A percentile compares a stretch with the other conserved stretches of the same genome.
These are phyloP conservation scores for Pogonophryne albipinna DNA, from an alignment of 2,797 vertebrate genomes.

Conservation along the genomic window DNA sequence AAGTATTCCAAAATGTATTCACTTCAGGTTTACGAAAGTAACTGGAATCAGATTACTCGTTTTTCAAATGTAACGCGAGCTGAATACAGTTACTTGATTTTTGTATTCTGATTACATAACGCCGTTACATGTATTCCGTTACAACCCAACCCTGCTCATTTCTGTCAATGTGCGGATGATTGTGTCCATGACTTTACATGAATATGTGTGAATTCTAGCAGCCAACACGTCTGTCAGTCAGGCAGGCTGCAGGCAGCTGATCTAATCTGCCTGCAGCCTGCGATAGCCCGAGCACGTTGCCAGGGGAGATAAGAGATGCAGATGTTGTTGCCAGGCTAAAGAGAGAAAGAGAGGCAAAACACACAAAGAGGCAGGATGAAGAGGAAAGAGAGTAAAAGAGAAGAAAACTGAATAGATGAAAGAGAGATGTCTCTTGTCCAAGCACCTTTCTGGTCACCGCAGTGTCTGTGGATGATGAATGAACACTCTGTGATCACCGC, in stretches of 20 bases:
- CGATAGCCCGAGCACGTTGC: constrained; percentile 45
- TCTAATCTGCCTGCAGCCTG: constrained; percentile 44
- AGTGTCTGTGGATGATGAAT: constrained; percentile 30
- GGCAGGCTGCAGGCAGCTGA: constrained; percentile 8
- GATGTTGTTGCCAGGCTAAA: constrained; percentile 56
- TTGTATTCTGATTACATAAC: too few relatives aligned
- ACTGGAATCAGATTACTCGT: too few relatives aligned
- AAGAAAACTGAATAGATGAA: not conserved
- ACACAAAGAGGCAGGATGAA: not conserved
- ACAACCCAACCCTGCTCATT: too few relatives aligned
- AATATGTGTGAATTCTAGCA: constrained; percentile 44
- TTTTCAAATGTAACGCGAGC: too few relatives aligned
- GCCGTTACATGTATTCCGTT: too few relatives aligned
- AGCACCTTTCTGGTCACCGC: constrained; percentile 26
- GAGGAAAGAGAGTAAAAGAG: constrained; percentile 5
- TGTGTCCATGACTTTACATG: constrained; percentile 46
- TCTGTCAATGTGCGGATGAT: constrained; percentile 15
- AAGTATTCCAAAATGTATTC: too few relatives aligned
- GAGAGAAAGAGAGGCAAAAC: not conserved
- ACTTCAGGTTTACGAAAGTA: too few relatives aligned
- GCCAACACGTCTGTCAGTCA: constrained; percentile 8
- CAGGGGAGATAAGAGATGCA: constrained; percentile 67
- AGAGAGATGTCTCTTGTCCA: constrained; percentile 35
- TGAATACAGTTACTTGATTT: too few relatives aligned
- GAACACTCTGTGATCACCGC: constrained; percentile 27